Evolutionary conservation across 1,140 invertebrate genomes (phyloP).

Genomic region (Chymomyza costata): DNA sequence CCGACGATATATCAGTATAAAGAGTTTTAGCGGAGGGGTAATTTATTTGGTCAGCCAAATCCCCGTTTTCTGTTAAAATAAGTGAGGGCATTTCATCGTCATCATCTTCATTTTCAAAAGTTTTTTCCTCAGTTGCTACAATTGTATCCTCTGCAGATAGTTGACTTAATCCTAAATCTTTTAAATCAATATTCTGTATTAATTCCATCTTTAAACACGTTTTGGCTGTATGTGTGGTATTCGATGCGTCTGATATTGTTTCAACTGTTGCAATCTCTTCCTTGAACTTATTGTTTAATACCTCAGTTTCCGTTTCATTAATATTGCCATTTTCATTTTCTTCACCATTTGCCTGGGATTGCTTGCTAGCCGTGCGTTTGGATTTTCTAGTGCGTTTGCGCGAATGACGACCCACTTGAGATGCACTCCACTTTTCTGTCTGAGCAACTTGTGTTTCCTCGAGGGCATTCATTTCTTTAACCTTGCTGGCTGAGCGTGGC

Average conservation of each 20-base stretch:
- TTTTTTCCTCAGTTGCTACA: conserved; percentile 5
- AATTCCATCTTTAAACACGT: no score
- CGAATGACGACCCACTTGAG: conserved; percentile 43
- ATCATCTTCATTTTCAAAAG: conserved; percentile 18
- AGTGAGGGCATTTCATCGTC: conserved; percentile 35
- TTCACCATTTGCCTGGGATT: background rate
- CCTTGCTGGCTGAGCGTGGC: conserved; percentile 37
- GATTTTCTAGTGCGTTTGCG: conserved; percentile 35
- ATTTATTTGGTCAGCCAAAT: background rate
- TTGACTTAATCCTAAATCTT: no score
- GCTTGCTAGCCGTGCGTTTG: conserved; percentile 12
- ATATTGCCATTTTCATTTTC: background rate
- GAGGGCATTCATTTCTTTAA: conserved; percentile 3
- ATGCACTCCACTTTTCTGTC: conserved; percentile 45
- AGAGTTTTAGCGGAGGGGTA: background rate
- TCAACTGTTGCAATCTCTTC: background rate
- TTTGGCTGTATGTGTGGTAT: no score
- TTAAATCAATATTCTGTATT: no score
- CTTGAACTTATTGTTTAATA: no score
- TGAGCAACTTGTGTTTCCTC: background rate
- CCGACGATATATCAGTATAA: background rate
- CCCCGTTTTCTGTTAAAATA: conserved; percentile 32
- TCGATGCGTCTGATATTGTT: background rate
- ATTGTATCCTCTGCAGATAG: background rate
- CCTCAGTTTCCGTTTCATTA: background rate